These are phyloP conservation scores for Nautilus pompilius DNA, from an alignment of 1,140 invertebrate genomes.

Conservation along the genomic window DNA sequence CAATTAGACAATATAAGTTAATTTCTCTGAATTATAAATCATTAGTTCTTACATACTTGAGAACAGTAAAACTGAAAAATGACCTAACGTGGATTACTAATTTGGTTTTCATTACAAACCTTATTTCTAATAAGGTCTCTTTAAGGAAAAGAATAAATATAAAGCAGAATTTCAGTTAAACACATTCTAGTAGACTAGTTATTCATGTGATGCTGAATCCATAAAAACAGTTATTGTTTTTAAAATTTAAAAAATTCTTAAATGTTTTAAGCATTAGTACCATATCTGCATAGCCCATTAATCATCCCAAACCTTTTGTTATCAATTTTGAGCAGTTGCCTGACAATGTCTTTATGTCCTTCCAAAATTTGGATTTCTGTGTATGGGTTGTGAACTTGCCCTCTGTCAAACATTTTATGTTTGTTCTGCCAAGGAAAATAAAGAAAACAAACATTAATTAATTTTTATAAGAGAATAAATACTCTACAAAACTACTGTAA, in stretches of 20 bases:
- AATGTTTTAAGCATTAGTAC: neutral
- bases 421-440: constrained; percentile 9
- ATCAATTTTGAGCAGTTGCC: constrained; percentile 30
- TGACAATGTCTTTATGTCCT: constrained; percentile 38
- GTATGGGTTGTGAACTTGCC: constrained; percentile 36
- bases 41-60: too few species aligned
- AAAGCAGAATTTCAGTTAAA: neutral
- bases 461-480: too few species aligned
- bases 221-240: neutral
- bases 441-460: neutral
- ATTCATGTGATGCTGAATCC: neutral
- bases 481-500: too few species aligned
- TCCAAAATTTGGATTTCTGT: constrained; percentile 39
- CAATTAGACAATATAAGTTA: too few species aligned
- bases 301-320: constrained; percentile 24
- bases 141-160: neutral
- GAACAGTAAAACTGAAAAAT: too few species aligned
- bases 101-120: too few species aligned
- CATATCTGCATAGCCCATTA: neutral
- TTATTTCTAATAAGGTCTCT: neutral
- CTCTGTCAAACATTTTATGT: constrained; percentile 21
- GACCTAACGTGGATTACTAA: too few species aligned
- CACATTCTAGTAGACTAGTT: too few species aligned
- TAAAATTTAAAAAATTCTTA: neutral
- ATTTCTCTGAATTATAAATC: too few species aligned